Evolutionary conservation across 2,113 vertebrate species (phyloP).

Genomic region (Zosterops japonicus): DNA sequence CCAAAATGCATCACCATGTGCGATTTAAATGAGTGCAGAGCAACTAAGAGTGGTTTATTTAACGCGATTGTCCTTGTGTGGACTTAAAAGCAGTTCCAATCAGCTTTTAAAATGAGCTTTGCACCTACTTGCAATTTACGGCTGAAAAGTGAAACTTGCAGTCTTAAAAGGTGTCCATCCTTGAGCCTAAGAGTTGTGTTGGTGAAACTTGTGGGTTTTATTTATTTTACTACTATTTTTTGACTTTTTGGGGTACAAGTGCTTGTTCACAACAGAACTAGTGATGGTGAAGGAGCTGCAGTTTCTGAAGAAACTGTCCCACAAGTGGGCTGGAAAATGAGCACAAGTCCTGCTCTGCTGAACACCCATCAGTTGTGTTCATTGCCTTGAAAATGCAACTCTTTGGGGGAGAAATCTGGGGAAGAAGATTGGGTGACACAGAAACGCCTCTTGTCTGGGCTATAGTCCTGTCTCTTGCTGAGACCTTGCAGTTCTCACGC

Average conservation of each 20-base stretch:
- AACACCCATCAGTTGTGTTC: neutral
- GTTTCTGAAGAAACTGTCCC: neutral
- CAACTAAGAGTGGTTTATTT: neutral
- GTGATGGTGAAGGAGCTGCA: neutral
- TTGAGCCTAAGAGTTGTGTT: neutral
- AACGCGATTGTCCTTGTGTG: neutral
- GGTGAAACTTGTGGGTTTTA: neutral
- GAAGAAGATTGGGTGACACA: neutral
- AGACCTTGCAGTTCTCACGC: neutral
- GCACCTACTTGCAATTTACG: neutral
- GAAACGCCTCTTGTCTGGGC: rapidly evolving
- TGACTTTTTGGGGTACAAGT: neutral
- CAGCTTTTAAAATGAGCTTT: neutral
- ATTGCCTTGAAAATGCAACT: neutral
- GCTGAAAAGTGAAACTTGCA: neutral
- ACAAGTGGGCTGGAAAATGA: neutral
- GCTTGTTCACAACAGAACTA: neutral
- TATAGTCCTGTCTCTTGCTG: neutral
- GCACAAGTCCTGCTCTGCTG: neutral
- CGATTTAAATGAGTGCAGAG: neutral
- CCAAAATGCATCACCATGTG: neutral
- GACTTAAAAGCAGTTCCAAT: neutral
- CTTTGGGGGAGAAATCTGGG: neutral
- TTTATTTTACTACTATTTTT: neutral
- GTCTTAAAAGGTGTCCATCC: neutral